These are phyloP conservation scores for Lomographa bimaculata DNA, from an alignment of 2,888 invertebrate species.

Conservation along the genomic window DNA sequence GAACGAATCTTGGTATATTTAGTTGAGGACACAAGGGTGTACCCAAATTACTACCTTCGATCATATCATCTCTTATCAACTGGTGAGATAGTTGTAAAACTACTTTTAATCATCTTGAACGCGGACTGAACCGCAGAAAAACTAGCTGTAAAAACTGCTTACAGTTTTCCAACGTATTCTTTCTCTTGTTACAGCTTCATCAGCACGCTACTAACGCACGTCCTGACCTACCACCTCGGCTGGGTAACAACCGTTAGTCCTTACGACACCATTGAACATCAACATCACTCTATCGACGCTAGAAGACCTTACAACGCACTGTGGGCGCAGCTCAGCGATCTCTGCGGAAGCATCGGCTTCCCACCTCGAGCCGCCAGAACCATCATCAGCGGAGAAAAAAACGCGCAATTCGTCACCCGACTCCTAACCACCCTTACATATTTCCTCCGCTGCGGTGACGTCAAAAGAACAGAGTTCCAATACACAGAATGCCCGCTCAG, in stretches of 20 bases:
- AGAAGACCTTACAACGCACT: slow-evolving; percentile 90
- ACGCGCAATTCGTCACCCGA: slow-evolving; percentile 87
- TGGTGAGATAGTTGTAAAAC: too few relatives aligned
- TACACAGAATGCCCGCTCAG: slow-evolving; percentile 57
- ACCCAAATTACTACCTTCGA: too few relatives aligned
- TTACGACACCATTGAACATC: slow-evolving; percentile 62
- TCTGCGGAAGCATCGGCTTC: slow-evolving; percentile 93
- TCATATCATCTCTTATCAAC: too few relatives aligned
- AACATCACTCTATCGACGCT: slow-evolving; percentile 23
- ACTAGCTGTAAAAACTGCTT: too few relatives aligned
- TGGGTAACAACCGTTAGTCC: slow-evolving; percentile 93
- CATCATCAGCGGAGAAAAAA: slow-evolving; percentile 88
- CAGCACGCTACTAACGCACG: slow-evolving; percentile 93
- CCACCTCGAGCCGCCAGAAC: slow-evolving; percentile 91
- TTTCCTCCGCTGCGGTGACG: slow-evolving; percentile 92
- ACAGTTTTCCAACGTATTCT: neutral
- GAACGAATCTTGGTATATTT: too few relatives aligned
- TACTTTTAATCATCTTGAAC: too few relatives aligned
- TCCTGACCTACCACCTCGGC: slow-evolving; percentile 94
- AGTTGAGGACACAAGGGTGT: too few relatives aligned
- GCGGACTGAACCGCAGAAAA: too few relatives aligned
- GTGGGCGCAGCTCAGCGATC: slow-evolving; percentile 94
- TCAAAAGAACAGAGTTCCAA: slow-evolving; percentile 78
- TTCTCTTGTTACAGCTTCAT: slow-evolving; percentile 88
- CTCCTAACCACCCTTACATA: slow-evolving; percentile 92